Evolutionary conservation across 2,113 vertebrate species (phyloP), one percentile per base, ranked within the genome.

Genomic region (Scartelaos histophorus): DNA sequence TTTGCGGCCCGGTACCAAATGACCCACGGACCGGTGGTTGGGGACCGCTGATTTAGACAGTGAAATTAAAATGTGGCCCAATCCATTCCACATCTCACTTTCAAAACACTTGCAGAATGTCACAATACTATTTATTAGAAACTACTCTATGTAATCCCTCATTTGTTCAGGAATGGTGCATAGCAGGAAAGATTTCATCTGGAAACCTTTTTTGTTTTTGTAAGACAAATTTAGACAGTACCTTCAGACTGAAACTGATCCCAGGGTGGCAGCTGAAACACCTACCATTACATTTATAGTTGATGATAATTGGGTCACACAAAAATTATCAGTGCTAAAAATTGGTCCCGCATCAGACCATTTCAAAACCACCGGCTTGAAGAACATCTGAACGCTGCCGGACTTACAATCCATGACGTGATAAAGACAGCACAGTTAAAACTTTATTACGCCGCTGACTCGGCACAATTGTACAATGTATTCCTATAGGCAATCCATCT

Each of bases 381-480:
- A 17, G 24, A 68, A 80, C 64, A 29, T 70, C 64, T 69, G 69
- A 66, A 66, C 45, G 69, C 38, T 51, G 21, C 47, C 25, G 67
- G 49, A 79, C 68, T 66, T 53, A 51, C 70, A 66, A 80, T 74
- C 80, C 74, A 74, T 61, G 29, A 51, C 35, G 35, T 67, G 34
- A 81, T 45, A 71, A 62, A 47, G 66, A 13, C 69, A 43, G 43
- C 47, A 25, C 54, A 47, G 38, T 69, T 65, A 21, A 72, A 16
- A 21, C 56, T 22, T 68, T 60, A n/a, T 66, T 35, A 79, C 71
- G 58, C 67, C 17, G 73, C 45, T 85, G 54, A 77, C 66, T 83
- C 81, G 69, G 77, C 70, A 82, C 57, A 71, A 56, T 70, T 70
- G 62, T 74, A 71, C 49, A 35, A 79, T 53, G 70, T 29, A 38